Evolutionary conservation across 2,797 vertebrate species (phyloP).

Genomic region (Sebastes taczanowskii): DNA sequence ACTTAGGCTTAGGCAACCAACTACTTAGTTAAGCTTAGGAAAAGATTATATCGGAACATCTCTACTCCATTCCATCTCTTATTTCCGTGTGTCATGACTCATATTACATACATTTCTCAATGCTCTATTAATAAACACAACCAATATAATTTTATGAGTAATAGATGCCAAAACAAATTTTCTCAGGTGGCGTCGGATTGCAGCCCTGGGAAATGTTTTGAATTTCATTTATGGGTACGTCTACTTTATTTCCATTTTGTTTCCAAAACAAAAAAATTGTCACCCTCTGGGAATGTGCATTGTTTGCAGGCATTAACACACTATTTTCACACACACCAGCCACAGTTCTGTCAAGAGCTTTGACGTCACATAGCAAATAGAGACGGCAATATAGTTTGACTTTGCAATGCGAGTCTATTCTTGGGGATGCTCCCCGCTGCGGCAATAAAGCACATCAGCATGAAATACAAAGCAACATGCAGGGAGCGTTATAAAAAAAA

Average conservation of each 20-base stretch:
- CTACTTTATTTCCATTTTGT: conserved; percentile 10
- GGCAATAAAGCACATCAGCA: conserved; percentile 44
- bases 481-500: conserved; percentile 4
- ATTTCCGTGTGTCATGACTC: not conserved
- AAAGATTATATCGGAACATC: too few species aligned
- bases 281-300: not conserved
- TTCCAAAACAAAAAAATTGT: not conserved
- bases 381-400: conserved; percentile 13
- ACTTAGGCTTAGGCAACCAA: too few species aligned
- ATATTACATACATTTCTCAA: not conserved
- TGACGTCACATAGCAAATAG: conserved; percentile 6
- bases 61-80: not conserved
- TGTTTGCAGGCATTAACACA: not conserved
- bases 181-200: not conserved
- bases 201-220: conserved; percentile 9
- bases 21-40: too few species aligned
- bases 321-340: not conserved
- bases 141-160: conserved; percentile 3
- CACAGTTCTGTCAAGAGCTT: not conserved
- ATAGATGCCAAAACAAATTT: not conserved
- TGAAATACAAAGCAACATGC: conserved; percentile 24
- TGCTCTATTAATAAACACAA: not conserved
- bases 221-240: not conserved
- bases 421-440: conserved; percentile 21
- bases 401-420: conserved; percentile 19